Evolutionary conservation across 2,113 vertebrate species (phyloP), one percentile per base, ranked within the genome.

Genomic region (Hippolais icterina): DNA sequence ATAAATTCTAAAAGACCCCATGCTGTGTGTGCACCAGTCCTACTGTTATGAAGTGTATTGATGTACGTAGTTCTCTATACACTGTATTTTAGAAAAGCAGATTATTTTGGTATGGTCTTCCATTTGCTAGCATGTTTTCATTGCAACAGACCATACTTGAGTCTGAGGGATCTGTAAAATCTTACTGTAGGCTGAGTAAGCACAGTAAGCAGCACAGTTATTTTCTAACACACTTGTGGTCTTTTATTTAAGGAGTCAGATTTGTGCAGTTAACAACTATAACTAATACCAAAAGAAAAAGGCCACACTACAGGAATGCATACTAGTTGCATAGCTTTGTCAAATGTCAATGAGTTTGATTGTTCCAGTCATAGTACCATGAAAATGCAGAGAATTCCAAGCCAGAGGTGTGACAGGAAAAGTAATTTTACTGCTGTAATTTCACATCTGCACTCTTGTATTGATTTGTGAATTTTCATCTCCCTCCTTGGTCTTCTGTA

Each of bases 261-360:
- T 96, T 63, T 47, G 29, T 77, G 31, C 47, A 39, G n/a, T 63
- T 88, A 96, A 65, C 49, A 60, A 50, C 53, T 88, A 35, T 11
- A 88, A 54, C 57, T 68, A 76, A 79, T 50, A 86, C 11, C 10
- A 42, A 83, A 91, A 78, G 52, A 68, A 74, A 77, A 29, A 88
- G 31, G 29, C 31, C 37, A n/a, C 50, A 59, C 13, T 71, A 28
- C 47, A 61, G 82, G 44, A 44, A 60, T 21, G 20, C 17, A 6
- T 80, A 86, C 41, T 79, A 88, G 61, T 91, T 85, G 44, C 77
- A 42, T 80, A 88, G 85, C 41, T 96, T 90, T 94, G 78, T 89
- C 87, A 96, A 95, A 78, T 78, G 53, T 63, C 57, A 94, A 10
- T 66, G 54, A 49, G 65, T 14, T 70, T 87, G 29, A 64, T 85